A percentile compares a stretch with the other conserved stretches of the same genome.
phyloP scores from a whole-genome alignment of 92 coral and sea anemone species.

The Chrysogorgia sp. region DNA sequence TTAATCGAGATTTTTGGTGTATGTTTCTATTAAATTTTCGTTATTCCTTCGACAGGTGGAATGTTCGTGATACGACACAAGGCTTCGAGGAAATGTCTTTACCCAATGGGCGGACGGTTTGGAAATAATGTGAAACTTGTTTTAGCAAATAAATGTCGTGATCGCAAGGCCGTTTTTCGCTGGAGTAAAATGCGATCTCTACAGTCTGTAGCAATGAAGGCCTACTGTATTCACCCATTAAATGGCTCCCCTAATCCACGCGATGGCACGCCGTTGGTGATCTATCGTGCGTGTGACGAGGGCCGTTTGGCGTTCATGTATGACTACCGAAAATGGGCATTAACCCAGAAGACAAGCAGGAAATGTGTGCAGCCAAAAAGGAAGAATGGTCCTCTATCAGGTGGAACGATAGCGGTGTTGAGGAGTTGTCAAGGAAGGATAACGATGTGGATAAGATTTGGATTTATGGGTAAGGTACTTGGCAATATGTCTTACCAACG shows the following conservation, averaged over 20 bases:
- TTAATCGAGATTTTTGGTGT: too few species aligned
- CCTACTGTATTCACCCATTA: not conserved
- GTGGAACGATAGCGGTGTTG: not conserved
- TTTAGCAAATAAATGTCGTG: slow-evolving; percentile 10
- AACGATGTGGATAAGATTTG: not conserved
- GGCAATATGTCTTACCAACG: not conserved
- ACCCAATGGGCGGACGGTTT: not conserved
- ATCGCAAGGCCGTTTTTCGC: not conserved
- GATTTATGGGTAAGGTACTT: not conserved
- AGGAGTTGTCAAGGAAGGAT: not conserved
- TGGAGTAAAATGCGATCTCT: slow-evolving; percentile 11
- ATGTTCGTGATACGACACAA: slow-evolving; percentile 26
- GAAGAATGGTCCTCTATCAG: not conserved
- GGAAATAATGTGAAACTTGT: not conserved
- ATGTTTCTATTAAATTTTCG: too few species aligned
- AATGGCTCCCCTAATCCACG: not conserved
- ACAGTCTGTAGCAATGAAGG: slow-evolving; percentile 13
- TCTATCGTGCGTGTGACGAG: slow-evolving; percentile 1
- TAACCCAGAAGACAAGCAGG: not conserved
- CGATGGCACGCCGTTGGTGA: slow-evolving; percentile 15
- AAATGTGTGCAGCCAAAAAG: slow-evolving; percentile 13
- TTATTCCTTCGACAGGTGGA: too few species aligned
- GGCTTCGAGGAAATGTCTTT: slow-evolving; percentile 25
- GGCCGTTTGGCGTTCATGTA: not conserved
- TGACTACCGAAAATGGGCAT: not conserved